Evolutionary conservation across 2,888 invertebrate genomes (phyloP).

Genomic region (Schizaphis graminum): DNA sequence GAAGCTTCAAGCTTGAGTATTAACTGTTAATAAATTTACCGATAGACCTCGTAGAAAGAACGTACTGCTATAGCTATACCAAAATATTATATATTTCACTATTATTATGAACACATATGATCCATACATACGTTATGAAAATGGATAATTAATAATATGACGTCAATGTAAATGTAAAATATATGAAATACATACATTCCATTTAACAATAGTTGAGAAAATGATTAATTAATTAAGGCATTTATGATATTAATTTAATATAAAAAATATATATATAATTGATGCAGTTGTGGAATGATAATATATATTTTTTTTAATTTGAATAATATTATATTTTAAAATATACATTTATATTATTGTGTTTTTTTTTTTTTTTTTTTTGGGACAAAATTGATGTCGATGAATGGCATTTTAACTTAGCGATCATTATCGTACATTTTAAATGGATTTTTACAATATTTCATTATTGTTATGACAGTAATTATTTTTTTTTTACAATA

Average conservation of each 20-base stretch:
- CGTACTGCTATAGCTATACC: background rate
- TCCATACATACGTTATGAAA: background rate
- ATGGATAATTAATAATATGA: background rate
- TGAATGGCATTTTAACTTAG: background rate
- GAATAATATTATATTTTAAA: background rate
- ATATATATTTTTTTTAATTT: background rate
- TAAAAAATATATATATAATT: background rate
- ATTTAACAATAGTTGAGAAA: background rate
- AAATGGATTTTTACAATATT: background rate
- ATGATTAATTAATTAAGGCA: background rate
- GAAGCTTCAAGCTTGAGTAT: background rate
- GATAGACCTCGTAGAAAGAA: background rate
- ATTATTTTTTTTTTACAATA: background rate
- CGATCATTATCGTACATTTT: background rate
- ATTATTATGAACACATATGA: background rate
- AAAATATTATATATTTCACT: background rate
- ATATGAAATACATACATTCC: background rate
- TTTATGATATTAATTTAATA: background rate
- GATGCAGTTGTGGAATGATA: background rate
- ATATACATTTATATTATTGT: background rate
- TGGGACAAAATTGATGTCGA: background rate
- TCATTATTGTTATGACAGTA: background rate
- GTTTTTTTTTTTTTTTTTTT: background rate
- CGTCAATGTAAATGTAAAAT: background rate
- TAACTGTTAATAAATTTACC: background rate